A percentile compares a stretch with the other conserved stretches of the same genome.
These are phyloP conservation scores for Myathropa florea DNA, from an alignment of 2,888 invertebrate genomes.

Conservation along the genomic window DNA sequence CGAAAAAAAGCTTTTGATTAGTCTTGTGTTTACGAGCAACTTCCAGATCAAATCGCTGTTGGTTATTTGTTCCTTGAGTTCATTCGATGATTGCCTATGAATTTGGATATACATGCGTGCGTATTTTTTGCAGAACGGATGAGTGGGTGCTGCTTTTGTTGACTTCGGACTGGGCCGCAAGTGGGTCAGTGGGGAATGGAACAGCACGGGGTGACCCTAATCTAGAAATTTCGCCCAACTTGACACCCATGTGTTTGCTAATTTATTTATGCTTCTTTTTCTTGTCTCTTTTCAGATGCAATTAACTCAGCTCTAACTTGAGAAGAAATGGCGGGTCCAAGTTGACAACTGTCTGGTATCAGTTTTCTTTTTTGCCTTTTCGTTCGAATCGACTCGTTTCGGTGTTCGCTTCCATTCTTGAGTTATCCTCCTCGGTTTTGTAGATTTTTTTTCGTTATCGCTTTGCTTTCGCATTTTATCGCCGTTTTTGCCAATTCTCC, in stretches of 20 bases:
- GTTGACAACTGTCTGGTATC: slow-evolving; percentile 56
- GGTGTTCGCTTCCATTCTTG: slow-evolving; percentile 13
- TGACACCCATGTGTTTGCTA: not conserved
- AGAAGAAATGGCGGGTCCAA: slow-evolving; percentile 66
- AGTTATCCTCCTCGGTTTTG: not conserved
- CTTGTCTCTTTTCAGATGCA: slow-evolving; percentile 52
- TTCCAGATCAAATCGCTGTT: no score
- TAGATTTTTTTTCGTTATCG: not conserved
- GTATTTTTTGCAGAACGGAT: not conserved
- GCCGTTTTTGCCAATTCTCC: not conserved
- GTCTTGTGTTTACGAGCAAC: no score
- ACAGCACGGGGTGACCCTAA: not conserved
- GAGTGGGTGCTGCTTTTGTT: no score
- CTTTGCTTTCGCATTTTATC: not conserved
- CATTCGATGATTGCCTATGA: no score
- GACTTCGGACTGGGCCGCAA: not conserved
- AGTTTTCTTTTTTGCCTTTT: slow-evolving; percentile 16
- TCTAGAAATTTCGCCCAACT: not conserved
- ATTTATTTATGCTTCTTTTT: not conserved
- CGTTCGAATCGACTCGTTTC: slow-evolving; percentile 18
- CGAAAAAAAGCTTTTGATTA: no score
- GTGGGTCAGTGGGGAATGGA: not conserved
- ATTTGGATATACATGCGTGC: not conserved
- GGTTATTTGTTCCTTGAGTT: no score
- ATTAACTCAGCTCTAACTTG: slow-evolving; percentile 38